Conservation (phyloP, 2,797 vertebrate species). For the Mastacembelus armatus region DNA sequence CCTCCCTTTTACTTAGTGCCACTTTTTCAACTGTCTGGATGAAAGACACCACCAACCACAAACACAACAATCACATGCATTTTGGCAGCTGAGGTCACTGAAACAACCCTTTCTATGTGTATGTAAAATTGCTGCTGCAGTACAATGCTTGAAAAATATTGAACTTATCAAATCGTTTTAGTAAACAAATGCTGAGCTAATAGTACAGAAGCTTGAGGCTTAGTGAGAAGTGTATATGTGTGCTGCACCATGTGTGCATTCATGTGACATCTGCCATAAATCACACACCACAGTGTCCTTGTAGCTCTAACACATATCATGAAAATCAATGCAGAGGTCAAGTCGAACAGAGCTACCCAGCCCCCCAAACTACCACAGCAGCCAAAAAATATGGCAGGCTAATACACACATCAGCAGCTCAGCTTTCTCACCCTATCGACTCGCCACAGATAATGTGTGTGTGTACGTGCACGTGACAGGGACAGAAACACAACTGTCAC, state of each 20-base stretch:
- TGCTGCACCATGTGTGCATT: constrained; percentile 40
- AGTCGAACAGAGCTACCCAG: constrained; percentile 68
- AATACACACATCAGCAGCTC: constrained; percentile 67
- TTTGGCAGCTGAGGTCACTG: constrained; percentile 17
- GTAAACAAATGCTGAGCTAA: constrained; percentile 39
- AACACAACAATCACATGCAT: neutral
- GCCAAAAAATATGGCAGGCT: constrained; percentile 75
- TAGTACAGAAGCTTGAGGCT: constrained; percentile 31
- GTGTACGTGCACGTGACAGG: constrained; percentile 8
- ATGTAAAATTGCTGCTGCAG: constrained; percentile 3
- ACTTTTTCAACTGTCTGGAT: neutral
- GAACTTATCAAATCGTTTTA: too few relatives aligned
- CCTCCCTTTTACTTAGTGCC: neutral
- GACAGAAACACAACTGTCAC: constrained; percentile 48
- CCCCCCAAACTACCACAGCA: constrained; percentile 71
- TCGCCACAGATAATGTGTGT: constrained; percentile 30
- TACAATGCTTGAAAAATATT: constrained; percentile 29
- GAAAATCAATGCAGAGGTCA: constrained; percentile 82
- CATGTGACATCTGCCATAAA: constrained; percentile 78
- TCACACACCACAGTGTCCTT: constrained; percentile 75
- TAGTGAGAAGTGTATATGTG: constrained; percentile 31
- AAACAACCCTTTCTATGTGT: constrained; percentile 31
- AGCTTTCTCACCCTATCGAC: constrained; percentile 66
- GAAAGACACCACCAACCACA: neutral
- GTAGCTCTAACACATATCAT: constrained; percentile 77